Conservation (phyloP, 2,797 vertebrate genomes). For the Schizopygopsis malacanthus region DNA sequence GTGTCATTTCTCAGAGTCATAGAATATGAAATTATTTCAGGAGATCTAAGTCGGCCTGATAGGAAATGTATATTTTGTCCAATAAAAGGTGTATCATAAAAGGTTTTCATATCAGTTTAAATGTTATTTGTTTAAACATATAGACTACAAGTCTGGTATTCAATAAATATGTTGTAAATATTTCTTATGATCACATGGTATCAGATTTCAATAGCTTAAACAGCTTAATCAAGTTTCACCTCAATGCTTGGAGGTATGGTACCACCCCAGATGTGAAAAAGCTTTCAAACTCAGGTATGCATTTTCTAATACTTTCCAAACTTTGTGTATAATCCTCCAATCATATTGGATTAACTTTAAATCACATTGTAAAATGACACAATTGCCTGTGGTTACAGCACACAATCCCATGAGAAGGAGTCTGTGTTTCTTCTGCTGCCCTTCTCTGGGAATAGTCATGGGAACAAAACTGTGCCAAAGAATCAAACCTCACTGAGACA, state of each 20-base stretch:
- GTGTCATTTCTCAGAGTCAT: conserved; percentile 7
- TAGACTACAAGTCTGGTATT: background rate
- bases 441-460: conserved; percentile 10
- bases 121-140: background rate
- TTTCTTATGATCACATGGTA: background rate
- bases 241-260: background rate
- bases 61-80: background rate
- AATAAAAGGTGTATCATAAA: background rate
- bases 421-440: background rate
- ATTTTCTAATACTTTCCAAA: background rate
- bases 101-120: background rate
- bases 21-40: background rate
- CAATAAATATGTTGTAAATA: background rate
- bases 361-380: conserved; percentile 7
- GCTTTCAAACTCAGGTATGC: background rate
- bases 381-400: conserved; percentile 9
- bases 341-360: conserved; percentile 9
- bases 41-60: background rate
- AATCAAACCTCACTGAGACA: conserved; percentile 26
- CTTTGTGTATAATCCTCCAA: background rate
- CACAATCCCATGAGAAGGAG: background rate
- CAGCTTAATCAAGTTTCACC: background rate
- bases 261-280: background rate
- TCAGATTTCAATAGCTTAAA: background rate
- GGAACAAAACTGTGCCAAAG: background rate